These are phyloP conservation scores for Apoda limacodes DNA, from an alignment of 2,888 invertebrate species.

Conservation along the genomic window DNA sequence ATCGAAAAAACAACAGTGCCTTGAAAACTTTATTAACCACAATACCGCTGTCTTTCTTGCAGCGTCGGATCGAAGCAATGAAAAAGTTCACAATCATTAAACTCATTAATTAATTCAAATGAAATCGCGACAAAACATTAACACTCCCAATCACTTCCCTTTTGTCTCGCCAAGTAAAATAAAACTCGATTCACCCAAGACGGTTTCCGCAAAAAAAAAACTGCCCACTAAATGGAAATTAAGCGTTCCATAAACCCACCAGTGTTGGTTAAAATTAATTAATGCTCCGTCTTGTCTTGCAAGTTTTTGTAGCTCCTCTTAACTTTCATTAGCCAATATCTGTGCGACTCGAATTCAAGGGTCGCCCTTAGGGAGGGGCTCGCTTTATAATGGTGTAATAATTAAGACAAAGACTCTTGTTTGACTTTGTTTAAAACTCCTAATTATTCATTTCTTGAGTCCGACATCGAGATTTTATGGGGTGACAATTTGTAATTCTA, in stretches of 20 bases:
- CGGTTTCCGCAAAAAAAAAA: conserved; percentile 35
- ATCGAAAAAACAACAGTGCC: conserved; percentile 62
- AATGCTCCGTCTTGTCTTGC: conserved; percentile 52
- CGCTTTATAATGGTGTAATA: conserved; percentile 58
- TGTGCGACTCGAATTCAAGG: conserved; percentile 28
- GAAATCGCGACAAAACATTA: conserved; percentile 65
- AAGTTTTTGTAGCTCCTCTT: conserved; percentile 45
- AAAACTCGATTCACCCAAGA: conserved; percentile 46
- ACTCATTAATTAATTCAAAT: conserved; percentile 69
- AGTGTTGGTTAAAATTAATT: conserved; percentile 57
- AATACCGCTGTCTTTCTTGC: conserved; percentile 62
- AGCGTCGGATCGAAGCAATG: conserved; percentile 45
- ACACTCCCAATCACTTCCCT: conserved; percentile 46
- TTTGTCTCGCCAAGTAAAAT: conserved; percentile 44
- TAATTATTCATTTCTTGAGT: conserved; percentile 56
- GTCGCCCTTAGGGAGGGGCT: conserved; percentile 38
- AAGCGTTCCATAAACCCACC: conserved; percentile 56
- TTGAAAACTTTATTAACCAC: conserved; percentile 68
- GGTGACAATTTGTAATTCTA: conserved; percentile 46
- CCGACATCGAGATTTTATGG: conserved; percentile 50
- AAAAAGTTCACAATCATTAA: conserved; percentile 66
- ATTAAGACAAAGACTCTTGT: conserved; percentile 62
- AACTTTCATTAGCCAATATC: conserved; percentile 45
- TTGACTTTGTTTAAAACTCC: conserved; percentile 43
- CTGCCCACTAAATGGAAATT: conserved; percentile 56